A percentile compares a stretch with the other conserved stretches of the same genome.
Conservation (phyloP, 2,113 vertebrate genomes). For the Crotalus horridus region DNA sequence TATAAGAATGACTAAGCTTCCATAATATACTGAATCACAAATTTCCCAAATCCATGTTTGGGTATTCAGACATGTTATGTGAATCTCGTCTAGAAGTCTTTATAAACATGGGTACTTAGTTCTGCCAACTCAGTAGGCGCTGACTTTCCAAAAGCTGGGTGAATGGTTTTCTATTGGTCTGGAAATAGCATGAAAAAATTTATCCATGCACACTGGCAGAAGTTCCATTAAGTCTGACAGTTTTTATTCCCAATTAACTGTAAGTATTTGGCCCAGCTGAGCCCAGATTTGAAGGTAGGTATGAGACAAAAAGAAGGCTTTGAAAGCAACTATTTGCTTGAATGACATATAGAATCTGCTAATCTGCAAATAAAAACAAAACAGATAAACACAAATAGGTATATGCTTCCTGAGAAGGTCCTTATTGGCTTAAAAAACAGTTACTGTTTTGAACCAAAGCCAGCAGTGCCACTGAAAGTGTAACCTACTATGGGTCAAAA, state of each 20-base stretch:
- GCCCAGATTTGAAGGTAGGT: background rate
- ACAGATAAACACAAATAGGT: background rate
- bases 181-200: background rate
- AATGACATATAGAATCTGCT: background rate
- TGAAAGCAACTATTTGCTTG: background rate
- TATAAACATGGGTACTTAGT: background rate
- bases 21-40: background rate
- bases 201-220: background rate
- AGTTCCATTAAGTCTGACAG: background rate
- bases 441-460: background rate
- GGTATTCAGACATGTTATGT: background rate
- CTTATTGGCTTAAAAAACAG: background rate
- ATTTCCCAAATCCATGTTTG: background rate
- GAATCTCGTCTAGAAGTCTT: background rate
- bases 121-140: background rate
- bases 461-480: background rate
- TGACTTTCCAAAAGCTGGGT: background rate
- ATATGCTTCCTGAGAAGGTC: background rate
- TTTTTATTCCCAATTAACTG: background rate
- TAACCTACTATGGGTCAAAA: background rate
- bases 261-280: background rate
- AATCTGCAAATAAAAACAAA: background rate
- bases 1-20: background rate
- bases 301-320: background rate
- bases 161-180: background rate